Conservation (phyloP, 2,113 vertebrate species). For the Ophiodon elongatus region DNA sequence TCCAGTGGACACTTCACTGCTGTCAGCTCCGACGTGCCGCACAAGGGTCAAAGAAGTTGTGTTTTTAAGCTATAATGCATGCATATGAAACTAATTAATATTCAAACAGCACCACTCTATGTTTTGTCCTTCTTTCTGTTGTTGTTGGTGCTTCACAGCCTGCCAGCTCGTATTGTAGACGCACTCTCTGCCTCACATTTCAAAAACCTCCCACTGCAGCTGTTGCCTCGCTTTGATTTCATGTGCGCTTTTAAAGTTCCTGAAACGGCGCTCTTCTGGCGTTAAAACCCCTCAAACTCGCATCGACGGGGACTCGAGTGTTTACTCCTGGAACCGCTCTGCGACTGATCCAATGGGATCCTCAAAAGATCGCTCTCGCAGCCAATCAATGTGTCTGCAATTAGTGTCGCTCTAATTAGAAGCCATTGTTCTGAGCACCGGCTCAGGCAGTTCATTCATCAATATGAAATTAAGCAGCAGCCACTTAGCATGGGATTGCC, state of each 20-base stretch:
- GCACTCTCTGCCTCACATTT: conserved; percentile 17
- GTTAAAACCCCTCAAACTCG: conserved; percentile 7
- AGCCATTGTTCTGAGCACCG: conserved; percentile 71
- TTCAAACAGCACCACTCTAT: conserved; percentile 25
- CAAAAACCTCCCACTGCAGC: conserved; percentile 13
- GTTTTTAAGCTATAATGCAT: conserved; percentile 5
- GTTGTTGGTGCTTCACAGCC: conserved; percentile 10
- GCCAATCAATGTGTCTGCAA: conserved; percentile 74
- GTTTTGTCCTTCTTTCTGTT: background rate
- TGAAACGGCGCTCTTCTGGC: background rate
- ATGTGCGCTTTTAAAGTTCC: background rate
- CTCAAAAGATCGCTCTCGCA: conserved; percentile 26
- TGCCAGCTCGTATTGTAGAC: background rate
- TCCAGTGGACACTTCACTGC: background rate
- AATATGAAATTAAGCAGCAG: conserved; percentile 80
- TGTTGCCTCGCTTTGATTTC: background rate
- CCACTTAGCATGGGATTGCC: conserved; percentile 75
- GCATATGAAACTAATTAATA: conserved; percentile 40
- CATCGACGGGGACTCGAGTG: background rate
- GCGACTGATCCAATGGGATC: conserved; percentile 43
- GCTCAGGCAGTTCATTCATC: conserved; percentile 72
- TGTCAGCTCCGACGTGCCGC: conserved; percentile 14
- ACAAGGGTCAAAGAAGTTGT: conserved; percentile 16
- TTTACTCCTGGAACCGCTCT: conserved; percentile 25
- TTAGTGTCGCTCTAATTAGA: conserved; percentile 77